Base-by-base conservation (phyloP, 2,888 invertebrate species). In the Drosophila parthenogenetica region DNA sequence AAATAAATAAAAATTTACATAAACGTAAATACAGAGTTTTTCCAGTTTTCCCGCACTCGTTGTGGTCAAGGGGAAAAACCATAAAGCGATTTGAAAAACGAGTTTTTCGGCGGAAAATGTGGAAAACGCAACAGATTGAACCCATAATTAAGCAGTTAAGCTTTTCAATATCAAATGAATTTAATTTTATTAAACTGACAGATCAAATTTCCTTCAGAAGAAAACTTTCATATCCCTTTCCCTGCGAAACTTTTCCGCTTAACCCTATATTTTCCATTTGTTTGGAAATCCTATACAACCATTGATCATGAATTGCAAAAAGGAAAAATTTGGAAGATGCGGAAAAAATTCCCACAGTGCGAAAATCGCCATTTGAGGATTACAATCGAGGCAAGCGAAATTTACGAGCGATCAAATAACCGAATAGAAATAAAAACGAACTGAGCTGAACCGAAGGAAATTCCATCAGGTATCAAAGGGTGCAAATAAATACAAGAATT, bases 321-420 rank as follows among this genome's bases (percentile, higher is more conserved):
- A 51, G 43, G 39, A 16, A 25, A 29, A 60, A 60, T 42, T 16
- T 53, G 29, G n/a, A 57, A 46, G 72, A 85, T 82, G 43, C 19
- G 19, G 5, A 40, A 54, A 54, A 54, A 54, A 67, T 84, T 84
- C 84, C 88, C 84, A 84, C 84, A 87, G 87, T 83, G 82, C 87
- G 40, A 83, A 81, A 87, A 79, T 82, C 71, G 76, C 60, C 67
- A 48, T 40, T 53, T 39, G 59, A 73, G 84, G 84, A 81, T 81
- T 70, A 67, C 55, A 78, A 66, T 55, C 43, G 51, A 40, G 51
- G 67, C 64, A 65, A 73, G 46, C 63, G 70, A 79, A 89, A 90
- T 89, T 87, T 90, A 90, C 83, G 87, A 84, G 78, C 81, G 89
- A 87, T 90, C 90, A 79, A 90, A 90, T 90, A 88, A 85, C 90